phyloP scores from a whole-genome alignment of 1,140 invertebrate genomes.

The Coelopa frigida region DNA sequence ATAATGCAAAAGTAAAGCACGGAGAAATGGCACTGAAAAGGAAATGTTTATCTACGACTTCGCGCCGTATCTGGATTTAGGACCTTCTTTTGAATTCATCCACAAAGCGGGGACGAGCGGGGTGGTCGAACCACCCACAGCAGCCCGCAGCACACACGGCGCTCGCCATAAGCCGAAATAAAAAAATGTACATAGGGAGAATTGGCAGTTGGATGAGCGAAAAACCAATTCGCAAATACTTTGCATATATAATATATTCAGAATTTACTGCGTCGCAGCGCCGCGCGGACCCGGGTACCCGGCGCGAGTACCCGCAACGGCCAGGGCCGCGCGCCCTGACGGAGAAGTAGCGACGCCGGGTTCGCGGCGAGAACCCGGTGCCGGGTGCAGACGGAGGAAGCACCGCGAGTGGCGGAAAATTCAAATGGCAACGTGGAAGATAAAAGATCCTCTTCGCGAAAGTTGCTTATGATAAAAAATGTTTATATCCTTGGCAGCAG shows the following conservation, averaged over 20 bases:
- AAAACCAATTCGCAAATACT: conserved; percentile 45
- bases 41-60: conserved; percentile 10
- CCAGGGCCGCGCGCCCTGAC: neutral
- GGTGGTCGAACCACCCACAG: neutral
- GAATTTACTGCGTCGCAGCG: conserved; percentile 24
- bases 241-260: conserved; percentile 43
- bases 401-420: conserved; percentile 20
- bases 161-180: too few relatives aligned
- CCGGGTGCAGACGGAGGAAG: conserved; percentile 19
- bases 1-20: conserved; percentile 7
- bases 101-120: neutral
- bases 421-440: conserved; percentile 8
- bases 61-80: conserved; percentile 7
- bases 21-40: conserved; percentile 5
- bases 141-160: neutral
- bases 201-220: conserved; percentile 44
- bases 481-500: conserved; percentile 33
- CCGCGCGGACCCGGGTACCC: conserved; percentile 3
- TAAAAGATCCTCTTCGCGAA: conserved; percentile 16
- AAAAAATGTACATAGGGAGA: conserved; percentile 17
- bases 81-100: conserved; percentile 3
- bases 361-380: conserved; percentile 12
- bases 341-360: neutral
- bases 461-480: conserved; percentile 27
- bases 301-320: neutral